Evolutionary conservation across 2,888 invertebrate genomes (phyloP).

Genomic region (Isoperla grammatica): DNA sequence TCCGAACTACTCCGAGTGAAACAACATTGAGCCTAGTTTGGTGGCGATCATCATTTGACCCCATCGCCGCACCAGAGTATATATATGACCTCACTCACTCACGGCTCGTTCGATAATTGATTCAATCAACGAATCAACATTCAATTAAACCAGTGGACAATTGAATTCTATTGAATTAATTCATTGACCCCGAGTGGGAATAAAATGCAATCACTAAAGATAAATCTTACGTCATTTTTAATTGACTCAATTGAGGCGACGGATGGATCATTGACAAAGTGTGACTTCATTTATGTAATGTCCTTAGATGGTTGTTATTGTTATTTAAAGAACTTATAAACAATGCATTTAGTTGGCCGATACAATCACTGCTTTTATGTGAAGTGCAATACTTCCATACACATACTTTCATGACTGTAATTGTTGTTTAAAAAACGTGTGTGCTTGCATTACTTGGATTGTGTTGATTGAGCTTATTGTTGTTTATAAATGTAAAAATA

Average conservation of each 20-base stretch:
- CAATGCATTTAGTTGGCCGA: background rate
- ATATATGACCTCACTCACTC: too few relatives aligned
- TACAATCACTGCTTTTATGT: background rate
- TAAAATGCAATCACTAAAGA: background rate
- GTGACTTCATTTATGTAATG: background rate
- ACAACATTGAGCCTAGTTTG: too few relatives aligned
- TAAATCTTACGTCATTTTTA: background rate
- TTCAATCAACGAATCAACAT: slow-evolving; percentile 21
- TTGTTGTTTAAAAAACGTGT: too few relatives aligned
- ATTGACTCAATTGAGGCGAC: background rate
- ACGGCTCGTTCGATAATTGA: slow-evolving; percentile 7
- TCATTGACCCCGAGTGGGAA: slow-evolving; percentile 20
- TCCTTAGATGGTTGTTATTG: background rate
- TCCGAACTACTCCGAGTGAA: too few relatives aligned
- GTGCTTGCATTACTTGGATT: too few relatives aligned
- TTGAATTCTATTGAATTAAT: slow-evolving; percentile 25
- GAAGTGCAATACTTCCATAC: too few relatives aligned
- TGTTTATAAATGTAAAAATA: too few relatives aligned
- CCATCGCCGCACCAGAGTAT: too few relatives aligned
- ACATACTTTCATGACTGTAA: too few relatives aligned
- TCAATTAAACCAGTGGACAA: slow-evolving; percentile 24
- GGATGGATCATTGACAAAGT: background rate
- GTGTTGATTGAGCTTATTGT: too few relatives aligned
- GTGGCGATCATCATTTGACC: too few relatives aligned
- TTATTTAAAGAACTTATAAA: background rate